phyloP scores from a whole-genome alignment of 2,797 vertebrate species.

The Sternarchorhynchus goeldii region DNA sequence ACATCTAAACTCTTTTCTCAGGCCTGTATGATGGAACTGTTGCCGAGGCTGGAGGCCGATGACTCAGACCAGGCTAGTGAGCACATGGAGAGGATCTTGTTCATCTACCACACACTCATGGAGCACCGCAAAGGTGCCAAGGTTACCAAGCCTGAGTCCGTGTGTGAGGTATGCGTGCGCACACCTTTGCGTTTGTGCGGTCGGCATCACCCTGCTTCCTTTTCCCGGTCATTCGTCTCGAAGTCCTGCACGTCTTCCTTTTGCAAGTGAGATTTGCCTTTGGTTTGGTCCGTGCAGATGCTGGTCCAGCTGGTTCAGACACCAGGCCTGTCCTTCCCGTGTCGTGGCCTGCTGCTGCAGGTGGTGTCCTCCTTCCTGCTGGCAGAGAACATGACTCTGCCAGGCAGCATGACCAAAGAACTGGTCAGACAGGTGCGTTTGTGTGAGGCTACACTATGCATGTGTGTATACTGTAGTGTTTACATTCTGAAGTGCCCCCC shows the following conservation, averaged over 20 bases:
- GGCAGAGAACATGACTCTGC: constrained; percentile 80
- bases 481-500: background rate
- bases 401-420: constrained; percentile 76
- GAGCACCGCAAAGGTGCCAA: constrained; percentile 84
- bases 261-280: background rate
- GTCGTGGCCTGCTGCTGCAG: constrained; percentile 80
- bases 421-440: constrained; percentile 81
- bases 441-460: background rate
- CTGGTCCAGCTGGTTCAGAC: constrained; percentile 76
- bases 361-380: constrained; percentile 84
- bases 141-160: constrained; percentile 78
- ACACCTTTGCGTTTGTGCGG: background rate
- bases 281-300: constrained; percentile 68
- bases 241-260: no score
- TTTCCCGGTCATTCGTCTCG: background rate
- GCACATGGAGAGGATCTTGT: constrained; percentile 86
- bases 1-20: constrained; percentile 4
- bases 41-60: constrained; percentile 63
- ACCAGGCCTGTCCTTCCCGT: constrained; percentile 72
- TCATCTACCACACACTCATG: constrained; percentile 80
- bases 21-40: constrained; percentile 71
- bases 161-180: constrained; percentile 79
- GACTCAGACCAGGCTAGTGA: constrained; percentile 68
- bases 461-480: background rate
- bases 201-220: no score